These are phyloP conservation scores for Rhyacophila brunnea DNA, from an alignment of 1,140 invertebrate genomes.

Conservation along the genomic window DNA sequence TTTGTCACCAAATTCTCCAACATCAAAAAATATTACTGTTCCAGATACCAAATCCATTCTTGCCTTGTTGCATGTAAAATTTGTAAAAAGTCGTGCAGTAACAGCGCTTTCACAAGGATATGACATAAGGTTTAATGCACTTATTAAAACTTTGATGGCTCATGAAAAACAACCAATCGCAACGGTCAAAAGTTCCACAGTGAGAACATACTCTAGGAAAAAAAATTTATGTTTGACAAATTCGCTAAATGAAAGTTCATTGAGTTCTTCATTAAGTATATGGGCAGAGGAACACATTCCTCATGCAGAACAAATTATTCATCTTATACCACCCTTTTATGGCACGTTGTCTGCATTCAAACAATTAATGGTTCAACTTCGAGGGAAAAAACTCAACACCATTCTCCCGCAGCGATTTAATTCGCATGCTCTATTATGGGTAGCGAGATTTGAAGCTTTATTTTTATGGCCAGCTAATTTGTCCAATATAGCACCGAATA, in stretches of 20 bases:
- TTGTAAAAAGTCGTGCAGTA: slow-evolving; percentile 8
- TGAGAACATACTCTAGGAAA: slow-evolving; percentile 33
- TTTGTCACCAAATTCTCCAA: neutral
- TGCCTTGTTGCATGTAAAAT: slow-evolving; percentile 11
- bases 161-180: neutral
- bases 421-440: slow-evolving; percentile 3
- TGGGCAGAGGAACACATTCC: neutral
- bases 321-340: slow-evolving; percentile 7
- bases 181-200: slow-evolving; percentile 2
- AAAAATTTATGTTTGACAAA: neutral
- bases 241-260: neutral
- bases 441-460: slow-evolving; percentile 18
- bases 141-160: slow-evolving; percentile 4
- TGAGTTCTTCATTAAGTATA: neutral
- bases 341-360: slow-evolving; percentile 11
- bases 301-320: neutral
- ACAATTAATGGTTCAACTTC: slow-evolving; percentile 10
- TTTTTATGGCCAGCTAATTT: slow-evolving; percentile 23
- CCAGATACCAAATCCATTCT: slow-evolving; percentile 9
- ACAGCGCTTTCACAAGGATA: neutral
- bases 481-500: slow-evolving; percentile 15
- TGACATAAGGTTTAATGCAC: neutral
- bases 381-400: slow-evolving; percentile 1
- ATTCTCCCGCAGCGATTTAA: neutral
- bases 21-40: slow-evolving; percentile 8